These are phyloP conservation scores for Poeciliopsis retropinna DNA, from an alignment of 2,113 vertebrate genomes.

Conservation along the genomic window DNA sequence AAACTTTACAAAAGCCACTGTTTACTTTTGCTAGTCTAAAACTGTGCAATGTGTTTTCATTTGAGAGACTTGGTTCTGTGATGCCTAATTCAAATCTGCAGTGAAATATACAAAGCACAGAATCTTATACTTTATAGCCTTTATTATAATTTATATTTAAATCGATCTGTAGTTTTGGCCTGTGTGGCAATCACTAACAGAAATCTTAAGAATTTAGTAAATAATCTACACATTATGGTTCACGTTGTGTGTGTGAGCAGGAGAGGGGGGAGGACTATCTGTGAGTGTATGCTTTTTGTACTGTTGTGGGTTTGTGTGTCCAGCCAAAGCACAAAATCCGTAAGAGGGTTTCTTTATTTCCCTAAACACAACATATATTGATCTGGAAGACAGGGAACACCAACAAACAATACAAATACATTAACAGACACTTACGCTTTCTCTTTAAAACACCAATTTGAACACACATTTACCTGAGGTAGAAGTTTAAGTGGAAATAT, in stretches of 20 bases:
- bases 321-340: constrained; percentile 31
- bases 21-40: too few species aligned
- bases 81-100: too few species aligned
- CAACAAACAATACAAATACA: constrained; percentile 36
- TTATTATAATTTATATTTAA: too few species aligned
- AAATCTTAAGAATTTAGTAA: too few species aligned
- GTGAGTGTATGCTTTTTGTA: background rate
- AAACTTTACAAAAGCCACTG: too few species aligned
- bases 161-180: too few species aligned
- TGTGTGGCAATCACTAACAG: too few species aligned
- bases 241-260: background rate
- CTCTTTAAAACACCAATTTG: constrained; percentile 44
- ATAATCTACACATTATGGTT: too few species aligned
- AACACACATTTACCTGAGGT: constrained; percentile 53
- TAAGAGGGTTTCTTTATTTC: constrained; percentile 53
- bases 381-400: constrained; percentile 50
- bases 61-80: too few species aligned
- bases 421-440: constrained; percentile 32
- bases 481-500: constrained; percentile 60
- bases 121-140: too few species aligned
- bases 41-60: too few species aligned
- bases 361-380: constrained; percentile 57
- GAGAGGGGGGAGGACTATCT: background rate
- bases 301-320: constrained; percentile 7
- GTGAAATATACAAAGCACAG: too few species aligned